phyloP scores from a whole-genome alignment of 2,888 invertebrate species.

The Drosophila dives region DNA sequence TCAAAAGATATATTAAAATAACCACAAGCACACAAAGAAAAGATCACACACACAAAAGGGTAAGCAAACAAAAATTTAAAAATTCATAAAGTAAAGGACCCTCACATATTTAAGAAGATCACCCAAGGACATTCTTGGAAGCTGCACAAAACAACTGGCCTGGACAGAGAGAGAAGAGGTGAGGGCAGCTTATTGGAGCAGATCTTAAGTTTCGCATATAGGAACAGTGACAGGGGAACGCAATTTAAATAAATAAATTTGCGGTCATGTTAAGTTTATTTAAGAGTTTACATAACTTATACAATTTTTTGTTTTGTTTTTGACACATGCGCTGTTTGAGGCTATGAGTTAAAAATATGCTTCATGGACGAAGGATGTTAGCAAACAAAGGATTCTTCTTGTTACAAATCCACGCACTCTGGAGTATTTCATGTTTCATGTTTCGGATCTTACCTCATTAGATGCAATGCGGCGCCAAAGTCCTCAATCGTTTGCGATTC shows the following conservation, averaged over 20 bases:
- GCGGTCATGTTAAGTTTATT: slow-evolving; percentile 58
- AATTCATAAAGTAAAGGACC: slow-evolving; percentile 41
- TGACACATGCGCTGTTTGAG: slow-evolving; percentile 22
- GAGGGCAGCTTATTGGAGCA: slow-evolving; percentile 6
- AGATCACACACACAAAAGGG: slow-evolving; percentile 19
- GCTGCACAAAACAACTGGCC: slow-evolving; percentile 17
- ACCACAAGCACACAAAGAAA: slow-evolving; percentile 15
- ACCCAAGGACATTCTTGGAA: slow-evolving; percentile 54
- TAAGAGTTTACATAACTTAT: slow-evolving; percentile 74
- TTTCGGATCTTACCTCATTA: slow-evolving; percentile 83
- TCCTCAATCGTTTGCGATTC: slow-evolving; percentile 98
- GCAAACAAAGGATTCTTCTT: slow-evolving; percentile 21
- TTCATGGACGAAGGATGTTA: slow-evolving; percentile 15
- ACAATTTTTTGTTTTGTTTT: slow-evolving; percentile 21
- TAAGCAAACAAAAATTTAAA: slow-evolving; percentile 41
- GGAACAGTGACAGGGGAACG: not conserved
- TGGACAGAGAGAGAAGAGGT: not conserved
- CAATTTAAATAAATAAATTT: slow-evolving; percentile 49
- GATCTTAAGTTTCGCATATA: slow-evolving; percentile 5
- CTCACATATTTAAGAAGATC: slow-evolving; percentile 46
- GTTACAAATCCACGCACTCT: slow-evolving; percentile 6
- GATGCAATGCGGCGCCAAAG: slow-evolving; percentile 87
- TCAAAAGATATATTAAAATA: slow-evolving; percentile 25
- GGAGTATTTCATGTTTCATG: slow-evolving; percentile 1
- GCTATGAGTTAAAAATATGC: slow-evolving; percentile 54